Base-by-base conservation (phyloP, 1,140 invertebrate species). In the Cepaea nemoralis region DNA sequence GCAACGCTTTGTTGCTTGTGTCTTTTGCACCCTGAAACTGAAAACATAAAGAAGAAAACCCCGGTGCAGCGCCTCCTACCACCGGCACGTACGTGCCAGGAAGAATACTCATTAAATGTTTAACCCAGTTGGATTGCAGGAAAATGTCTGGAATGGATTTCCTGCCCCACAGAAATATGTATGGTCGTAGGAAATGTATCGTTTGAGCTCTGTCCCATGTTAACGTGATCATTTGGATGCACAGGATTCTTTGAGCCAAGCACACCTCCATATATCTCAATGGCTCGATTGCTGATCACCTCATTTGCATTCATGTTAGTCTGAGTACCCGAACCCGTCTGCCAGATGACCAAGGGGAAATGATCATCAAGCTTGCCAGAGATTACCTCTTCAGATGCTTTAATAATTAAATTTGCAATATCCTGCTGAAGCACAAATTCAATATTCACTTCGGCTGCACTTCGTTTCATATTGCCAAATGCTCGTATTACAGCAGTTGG, bases 251-350 rank as follows among this genome's bases (percentile, higher is more conserved):
- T 99, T 24, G 95, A 96, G 59, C 99, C 99, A 8, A 99, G 92
- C 87, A 95, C 93, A 24, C 98, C 98, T 33, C 97, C 98, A 40
- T 99, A 85, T 71, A 99, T 92, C 93, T 99, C 96, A 88, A 99
- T 99, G 1, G 98, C 98, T 71, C 97, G 93, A 92, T 99, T 99
- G 63, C 93, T 93, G 77, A 94, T 93, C 1, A 93, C 93, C 94
- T 99, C 98, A 92, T 99, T 99, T 0, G 97, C 96, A 90, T 99
- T 99, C 99, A 99, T 99, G 91, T 99, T 99, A n/a, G 95, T 96
- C 92, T 99, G 98, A 0, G 99, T 99, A 39, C 99, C 99, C 67
- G 98, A 99, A 31, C 98, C 98, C 31, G 98, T 99, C 93, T 99
- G 98, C 98, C 97, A 99, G 48, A 94, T 97, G 73, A 99, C 98